Base-by-base conservation (phyloP, 2,888 invertebrate genomes). In the Andrena dorsata region DNA sequence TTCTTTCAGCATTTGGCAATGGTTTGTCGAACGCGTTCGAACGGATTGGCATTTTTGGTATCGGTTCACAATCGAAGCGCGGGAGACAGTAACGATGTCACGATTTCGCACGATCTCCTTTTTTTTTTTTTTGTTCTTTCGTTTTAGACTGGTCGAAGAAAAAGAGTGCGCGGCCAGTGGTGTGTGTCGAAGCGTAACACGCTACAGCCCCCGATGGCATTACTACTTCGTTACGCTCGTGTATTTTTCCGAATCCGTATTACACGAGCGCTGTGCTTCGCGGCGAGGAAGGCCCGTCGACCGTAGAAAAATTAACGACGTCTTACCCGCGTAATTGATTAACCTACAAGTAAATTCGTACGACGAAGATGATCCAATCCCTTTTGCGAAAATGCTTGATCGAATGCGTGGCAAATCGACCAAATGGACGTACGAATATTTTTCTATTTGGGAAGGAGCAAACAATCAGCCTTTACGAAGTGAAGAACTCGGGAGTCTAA, bases 141-240 rank as follows among this genome's bases (percentile, higher is more conserved):
- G 63, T 80, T 71, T 86, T 88, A 76, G 79, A 78, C 75, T 49
- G 75, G 68, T 51, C 80, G 71, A 76, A 70, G 88, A 89, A 91
- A 91, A 90, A 90, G 88, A 89, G 82, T 84, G 86, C 86, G 88
- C 84, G 87, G 85, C 86, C 92, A 91, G 91, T 92, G 90, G 90
- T 92, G 92, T 90, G 92, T 89, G 91, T 90, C 92, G 89, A 91
- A 89, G 88, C 92, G 92, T 92, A 92, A 91, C 90, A 90, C 86
- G 74, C 89, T 79, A 83, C 84, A 86, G 88, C 85, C 86, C 85
- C 82, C 84, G 85, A 49, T 83, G 83, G 87, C 88, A 90, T 91
- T 91, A 90, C 89, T 88, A 89, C 88, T 92, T 92, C 90, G 92
- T 89, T 90, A 91, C 90, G 91, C 90, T 90, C 86, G 80, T 86